phyloP scores from a whole-genome alignment of 1,140 invertebrate genomes.

The Drosophila elegans region DNA sequence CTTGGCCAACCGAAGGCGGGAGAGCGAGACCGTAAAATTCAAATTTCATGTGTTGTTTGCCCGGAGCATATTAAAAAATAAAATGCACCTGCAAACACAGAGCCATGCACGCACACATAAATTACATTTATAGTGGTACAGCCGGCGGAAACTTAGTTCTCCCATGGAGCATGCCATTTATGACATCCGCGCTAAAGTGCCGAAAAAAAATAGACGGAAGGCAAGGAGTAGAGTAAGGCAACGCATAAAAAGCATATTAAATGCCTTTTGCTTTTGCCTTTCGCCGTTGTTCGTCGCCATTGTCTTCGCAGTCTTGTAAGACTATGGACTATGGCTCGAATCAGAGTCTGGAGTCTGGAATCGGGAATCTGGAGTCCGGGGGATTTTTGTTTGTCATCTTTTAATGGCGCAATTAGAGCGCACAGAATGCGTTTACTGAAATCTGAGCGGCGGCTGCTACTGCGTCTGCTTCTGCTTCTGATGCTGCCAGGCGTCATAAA shows the following conservation, averaged over 20 bases:
- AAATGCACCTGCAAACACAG: constrained; percentile 75
- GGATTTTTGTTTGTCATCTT: constrained; percentile 75
- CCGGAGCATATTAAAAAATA: constrained; percentile 75
- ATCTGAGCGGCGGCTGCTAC: constrained; percentile 68
- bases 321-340: constrained; percentile 6
- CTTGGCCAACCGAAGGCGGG: constrained; percentile 25
- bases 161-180: constrained; percentile 74
- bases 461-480: constrained; percentile 51
- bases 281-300: constrained; percentile 49
- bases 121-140: constrained; percentile 73
- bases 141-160: constrained; percentile 54
- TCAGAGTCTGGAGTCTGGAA: constrained; percentile 14
- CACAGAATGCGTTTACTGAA: constrained; percentile 80
- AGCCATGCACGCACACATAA: constrained; percentile 63
- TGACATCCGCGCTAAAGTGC: constrained; percentile 70
- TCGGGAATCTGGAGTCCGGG: constrained; percentile 9
- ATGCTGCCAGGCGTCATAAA: constrained; percentile 68
- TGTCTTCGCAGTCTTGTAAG: constrained; percentile 18
- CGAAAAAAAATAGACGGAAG: constrained; percentile 14
- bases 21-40: constrained; percentile 62
- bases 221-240: constrained; percentile 42
- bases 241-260: constrained; percentile 80
- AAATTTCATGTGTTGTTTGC: constrained; percentile 69
- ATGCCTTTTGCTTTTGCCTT: constrained; percentile 62
- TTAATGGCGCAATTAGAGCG: constrained; percentile 82